Percentiles rank a stretch among this genome's conserved stretches.
phyloP scores from a whole-genome alignment of 2,113 vertebrate species.

The Nothoprocta pentlandii region DNA sequence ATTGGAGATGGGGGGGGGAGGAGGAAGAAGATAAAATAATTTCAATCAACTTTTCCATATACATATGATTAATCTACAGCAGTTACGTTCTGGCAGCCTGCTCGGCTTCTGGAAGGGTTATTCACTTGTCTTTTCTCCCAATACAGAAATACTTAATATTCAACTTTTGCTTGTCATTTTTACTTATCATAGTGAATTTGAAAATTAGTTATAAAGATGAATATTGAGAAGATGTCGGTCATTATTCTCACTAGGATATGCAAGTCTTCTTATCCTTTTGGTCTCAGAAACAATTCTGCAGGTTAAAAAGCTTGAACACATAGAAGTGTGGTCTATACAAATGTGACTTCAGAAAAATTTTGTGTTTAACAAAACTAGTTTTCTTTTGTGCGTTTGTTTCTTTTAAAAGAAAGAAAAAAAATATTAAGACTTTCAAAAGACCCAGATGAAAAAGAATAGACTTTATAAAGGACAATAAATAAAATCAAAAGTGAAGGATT shows the following conservation, averaged over 20 bases:
- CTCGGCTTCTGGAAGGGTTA: not conserved
- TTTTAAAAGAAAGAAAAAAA: not conserved
- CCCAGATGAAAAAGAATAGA: not conserved
- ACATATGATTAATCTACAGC: not conserved
- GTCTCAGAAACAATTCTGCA: not conserved
- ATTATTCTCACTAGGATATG: not conserved
- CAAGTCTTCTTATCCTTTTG: not conserved
- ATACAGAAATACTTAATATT: not conserved
- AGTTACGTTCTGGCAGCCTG: not conserved
- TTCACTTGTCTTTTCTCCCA: rapidly evolving
- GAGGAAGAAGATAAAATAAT: not conserved
- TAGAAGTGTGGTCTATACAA: not conserved
- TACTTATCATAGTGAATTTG: not conserved
- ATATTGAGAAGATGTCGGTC: not conserved
- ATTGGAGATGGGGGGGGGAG: not conserved
- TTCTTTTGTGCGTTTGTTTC: not conserved
- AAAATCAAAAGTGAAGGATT: not conserved
- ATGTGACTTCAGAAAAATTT: not conserved
- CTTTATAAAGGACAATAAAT: not conserved
- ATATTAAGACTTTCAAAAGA: not conserved
- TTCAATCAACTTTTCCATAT: not conserved
- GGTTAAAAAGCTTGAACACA: not conserved
- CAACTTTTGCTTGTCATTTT: not conserved
- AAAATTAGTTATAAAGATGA: not conserved
- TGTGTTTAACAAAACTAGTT: not conserved